Evolutionary conservation across 1,140 invertebrate genomes (phyloP), one percentile per base, ranked within the genome.

Genomic region (Aphelenchoides besseyi): DNA sequence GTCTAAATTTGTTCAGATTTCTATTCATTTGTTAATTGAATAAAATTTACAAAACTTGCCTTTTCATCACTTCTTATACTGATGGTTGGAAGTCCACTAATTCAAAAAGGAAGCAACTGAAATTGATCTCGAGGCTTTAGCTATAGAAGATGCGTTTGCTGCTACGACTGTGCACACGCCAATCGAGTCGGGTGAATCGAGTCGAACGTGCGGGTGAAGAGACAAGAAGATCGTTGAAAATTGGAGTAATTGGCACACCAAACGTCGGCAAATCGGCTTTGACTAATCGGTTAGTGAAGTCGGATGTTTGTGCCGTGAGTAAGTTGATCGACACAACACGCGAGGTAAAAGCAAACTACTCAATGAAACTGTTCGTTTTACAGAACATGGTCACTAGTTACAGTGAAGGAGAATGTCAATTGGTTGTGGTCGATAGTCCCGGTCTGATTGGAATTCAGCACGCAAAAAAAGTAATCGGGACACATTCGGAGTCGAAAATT

Each of bases 211-310:
- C 5, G 5, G 55, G 12, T 8, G 18, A 5, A 33, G 18, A 59
- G 12, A 23, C 5, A 57, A 54, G 23, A 57, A 70, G 0, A 66
- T 5, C 26, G 26, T 33, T 59, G 18, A 59, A 59, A 33, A 59
- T 84, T 5, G 82, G 82, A 8, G 68, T 83, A 3, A 80, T 83
- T 48, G 82, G 82, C 18, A 61, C 73, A n/a, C 83, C 82, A 9
- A 83, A 83, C 72, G 81, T 81, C 3, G 82, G 82, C 30, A 83
- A 83, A 68, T 83, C 82, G 18, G 70, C 82, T 3, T 28, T 83
- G 0, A 82, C 75, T n/a, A 83, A 83, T 67, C 48, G 64, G 26
- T 41, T 83, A n/a, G 69, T 84, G 23, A 35, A 68, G 8, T 68
- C 81, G 2, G 73, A 77, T 26, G 67, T 84, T 26, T 83, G 76